Conservation (phyloP, 2,113 vertebrate species). For the Ammospiza nelsoni region DNA sequence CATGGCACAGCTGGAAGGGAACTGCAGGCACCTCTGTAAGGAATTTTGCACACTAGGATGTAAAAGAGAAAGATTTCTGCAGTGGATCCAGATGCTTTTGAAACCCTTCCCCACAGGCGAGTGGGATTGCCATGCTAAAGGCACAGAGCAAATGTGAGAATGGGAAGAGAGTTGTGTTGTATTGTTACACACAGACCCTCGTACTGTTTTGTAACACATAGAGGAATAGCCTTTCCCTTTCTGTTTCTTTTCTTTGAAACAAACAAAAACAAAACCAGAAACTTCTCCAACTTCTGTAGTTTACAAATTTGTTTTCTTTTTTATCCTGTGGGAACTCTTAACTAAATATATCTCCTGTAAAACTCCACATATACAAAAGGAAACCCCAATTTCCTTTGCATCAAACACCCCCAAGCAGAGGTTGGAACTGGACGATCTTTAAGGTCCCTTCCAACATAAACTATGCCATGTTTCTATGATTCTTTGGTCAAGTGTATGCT, state of each 20-base stretch:
- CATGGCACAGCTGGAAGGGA: background rate
- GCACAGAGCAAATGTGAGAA: background rate
- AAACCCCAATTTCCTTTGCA: background rate
- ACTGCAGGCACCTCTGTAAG: fast-evolving
- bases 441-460: background rate
- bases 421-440: background rate
- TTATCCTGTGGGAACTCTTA: background rate
- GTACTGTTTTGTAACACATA: background rate
- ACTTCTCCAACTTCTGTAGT: background rate
- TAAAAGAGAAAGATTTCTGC: background rate
- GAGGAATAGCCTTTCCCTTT: background rate
- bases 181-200: fast-evolving
- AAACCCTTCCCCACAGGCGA: background rate
- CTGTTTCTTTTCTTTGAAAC: conserved; percentile 8
- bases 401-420: background rate
- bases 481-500: background rate
- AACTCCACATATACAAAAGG: too few species aligned
- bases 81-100: background rate
- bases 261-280: background rate
- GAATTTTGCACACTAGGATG: background rate
- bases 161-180: background rate
- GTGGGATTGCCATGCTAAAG: background rate
- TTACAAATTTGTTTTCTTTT: background rate
- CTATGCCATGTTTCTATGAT: background rate
- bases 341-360: background rate